phyloP scores from a whole-genome alignment of 2,113 vertebrate genomes.

The Macheiramphus alcinus region DNA sequence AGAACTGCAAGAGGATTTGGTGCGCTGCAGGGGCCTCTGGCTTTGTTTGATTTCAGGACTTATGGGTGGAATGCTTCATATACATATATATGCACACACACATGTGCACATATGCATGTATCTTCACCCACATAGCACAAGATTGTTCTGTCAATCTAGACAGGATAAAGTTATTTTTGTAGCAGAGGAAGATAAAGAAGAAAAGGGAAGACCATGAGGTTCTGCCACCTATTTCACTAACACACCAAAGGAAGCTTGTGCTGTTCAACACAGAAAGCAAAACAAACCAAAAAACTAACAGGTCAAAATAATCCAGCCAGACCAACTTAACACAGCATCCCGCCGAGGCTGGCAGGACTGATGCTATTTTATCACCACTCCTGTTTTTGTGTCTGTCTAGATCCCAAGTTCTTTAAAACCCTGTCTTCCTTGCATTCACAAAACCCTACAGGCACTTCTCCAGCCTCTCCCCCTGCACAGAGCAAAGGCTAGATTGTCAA shows the following conservation, averaged over 20 bases:
- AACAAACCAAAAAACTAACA: not conserved
- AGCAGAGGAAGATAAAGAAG: not conserved
- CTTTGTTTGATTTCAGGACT: not conserved
- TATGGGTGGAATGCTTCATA: not conserved
- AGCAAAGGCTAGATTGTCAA: not conserved
- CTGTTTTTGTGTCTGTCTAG: not conserved
- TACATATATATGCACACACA: no score
- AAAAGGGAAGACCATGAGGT: not conserved
- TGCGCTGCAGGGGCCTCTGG: not conserved
- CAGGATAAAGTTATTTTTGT: not conserved
- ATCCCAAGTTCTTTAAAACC: not conserved
- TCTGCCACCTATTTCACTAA: not conserved
- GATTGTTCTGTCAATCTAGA: not conserved
- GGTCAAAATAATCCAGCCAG: not conserved
- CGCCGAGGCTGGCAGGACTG: not conserved
- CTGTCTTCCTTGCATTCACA: not conserved
- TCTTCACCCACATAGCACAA: not conserved
- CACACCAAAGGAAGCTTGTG: not conserved
- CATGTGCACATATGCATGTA: fast-evolving
- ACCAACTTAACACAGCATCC: no score
- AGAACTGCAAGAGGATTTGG: not conserved
- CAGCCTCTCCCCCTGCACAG: not conserved
- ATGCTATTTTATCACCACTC: not conserved
- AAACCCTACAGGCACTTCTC: not conserved
- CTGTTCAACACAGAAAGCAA: not conserved